Conservation (phyloP, 2,113 vertebrate species). For the Tricholaema leucomelas region DNA sequence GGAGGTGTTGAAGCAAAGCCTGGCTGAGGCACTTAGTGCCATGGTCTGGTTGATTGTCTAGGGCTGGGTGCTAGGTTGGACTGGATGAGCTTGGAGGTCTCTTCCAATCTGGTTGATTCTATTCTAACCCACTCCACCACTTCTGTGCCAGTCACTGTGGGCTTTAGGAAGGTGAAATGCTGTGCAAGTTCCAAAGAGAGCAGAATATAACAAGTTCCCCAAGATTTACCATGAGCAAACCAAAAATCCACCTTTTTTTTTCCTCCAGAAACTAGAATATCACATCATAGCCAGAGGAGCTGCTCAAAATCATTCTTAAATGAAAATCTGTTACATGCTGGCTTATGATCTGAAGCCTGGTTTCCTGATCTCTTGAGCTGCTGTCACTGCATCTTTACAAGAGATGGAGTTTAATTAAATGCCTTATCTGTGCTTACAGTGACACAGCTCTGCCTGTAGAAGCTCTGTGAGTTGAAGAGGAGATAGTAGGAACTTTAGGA, state of each 20-base stretch:
- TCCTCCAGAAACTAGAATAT: background rate
- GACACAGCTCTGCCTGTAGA: background rate
- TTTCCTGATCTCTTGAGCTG: background rate
- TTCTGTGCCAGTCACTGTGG: background rate
- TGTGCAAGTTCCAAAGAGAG: background rate
- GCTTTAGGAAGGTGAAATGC: background rate
- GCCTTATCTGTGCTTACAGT: background rate
- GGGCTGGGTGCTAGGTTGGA: no score
- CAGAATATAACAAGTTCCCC: background rate
- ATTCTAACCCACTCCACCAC: background rate
- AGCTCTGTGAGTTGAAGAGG: background rate
- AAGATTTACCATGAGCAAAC: background rate
- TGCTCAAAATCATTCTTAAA: background rate
- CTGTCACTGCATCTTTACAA: background rate
- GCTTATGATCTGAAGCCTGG: background rate
- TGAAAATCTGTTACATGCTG: background rate
- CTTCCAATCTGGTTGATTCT: no score
- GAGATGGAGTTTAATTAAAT: background rate
- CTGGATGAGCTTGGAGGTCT: no score
- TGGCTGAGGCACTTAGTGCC: no score
- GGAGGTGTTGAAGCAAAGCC: no score
- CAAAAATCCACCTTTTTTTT: background rate
- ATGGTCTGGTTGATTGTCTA: no score
- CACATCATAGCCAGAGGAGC: background rate
- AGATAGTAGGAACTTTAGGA: background rate